Evolutionary conservation across 2,797 vertebrate species (phyloP), one percentile per base, ranked within the genome.

Genomic region (Gymnodraco acuticeps): DNA sequence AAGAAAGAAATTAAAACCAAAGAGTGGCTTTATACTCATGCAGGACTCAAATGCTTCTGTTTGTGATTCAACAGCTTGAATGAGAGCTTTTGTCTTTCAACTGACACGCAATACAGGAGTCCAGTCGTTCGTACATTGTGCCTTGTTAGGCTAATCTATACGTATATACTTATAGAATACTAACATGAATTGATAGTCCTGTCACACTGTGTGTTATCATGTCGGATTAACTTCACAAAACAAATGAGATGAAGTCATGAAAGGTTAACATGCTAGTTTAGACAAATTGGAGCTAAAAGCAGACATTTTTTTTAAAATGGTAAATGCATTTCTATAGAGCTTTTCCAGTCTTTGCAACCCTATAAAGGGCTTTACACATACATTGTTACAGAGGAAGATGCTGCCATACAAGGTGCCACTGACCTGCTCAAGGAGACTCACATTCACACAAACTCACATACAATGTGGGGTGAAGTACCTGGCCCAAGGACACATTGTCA

Each of bases 81-180:
- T 75, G 61, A 70, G 58, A 70, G 58, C 41, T 23, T 10, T 47
- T 66, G 31, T 61, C 46, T 74, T 65, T 70, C 27, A 51, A 11
- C 27, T 54, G 13, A 38, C 12, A 27, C 27, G 27, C 27, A 4
- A 4, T 27, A 31, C 52, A 41, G 3, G 0, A 19, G 5, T 66
- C 33, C 23, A 38, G 10, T 15, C 20, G 10, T 56, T 78, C 68
- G 45, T 54, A 50, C 20, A 53, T 13, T 2, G 14, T 43, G 64
- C 53, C 51, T 79, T 65, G 60, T 64, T 72, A 75, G 84, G 51
- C 58, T 73, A 71, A 82, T 79, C 48, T 5, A 27, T 27, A 27
- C 5, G n/a, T n/a, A 27, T 27, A 27, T 27, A 27, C 27, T 27
- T 10, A 53, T 42, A 31, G 4, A 27, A 27, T 27, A 27, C 27